phyloP scores from a whole-genome alignment of 2,888 invertebrate genomes.

The Brachyptera risi region DNA sequence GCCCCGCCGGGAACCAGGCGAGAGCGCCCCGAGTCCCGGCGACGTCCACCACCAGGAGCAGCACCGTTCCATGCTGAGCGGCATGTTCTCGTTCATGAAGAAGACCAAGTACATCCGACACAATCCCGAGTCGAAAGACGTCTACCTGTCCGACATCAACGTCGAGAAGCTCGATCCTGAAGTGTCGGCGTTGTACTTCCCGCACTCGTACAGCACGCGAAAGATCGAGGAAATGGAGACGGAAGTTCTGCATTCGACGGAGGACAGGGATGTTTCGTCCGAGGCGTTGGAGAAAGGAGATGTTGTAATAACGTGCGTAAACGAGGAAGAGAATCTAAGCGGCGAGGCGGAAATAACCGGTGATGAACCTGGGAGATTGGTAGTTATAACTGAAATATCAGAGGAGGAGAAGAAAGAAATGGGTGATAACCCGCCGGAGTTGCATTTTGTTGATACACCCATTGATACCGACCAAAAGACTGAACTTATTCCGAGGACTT shows the following conservation, averaged over 20 bases:
- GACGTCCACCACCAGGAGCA: constrained; percentile 40
- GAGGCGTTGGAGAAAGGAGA: neutral
- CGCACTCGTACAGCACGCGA: constrained; percentile 52
- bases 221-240: neutral
- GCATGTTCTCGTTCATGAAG: constrained; percentile 92
- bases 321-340: constrained; percentile 29
- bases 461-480: too few species aligned
- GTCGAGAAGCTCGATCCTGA: constrained; percentile 90
- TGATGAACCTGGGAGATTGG: too few species aligned
- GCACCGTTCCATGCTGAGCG: constrained; percentile 73
- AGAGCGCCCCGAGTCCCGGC: neutral
- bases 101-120: constrained; percentile 60
- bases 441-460: too few species aligned
- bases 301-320: too few species aligned
- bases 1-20: too few species aligned
- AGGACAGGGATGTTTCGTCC: too few species aligned
- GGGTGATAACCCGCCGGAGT: too few species aligned
- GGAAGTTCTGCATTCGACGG: neutral
- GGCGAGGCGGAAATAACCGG: too few species aligned
- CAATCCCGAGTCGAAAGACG: constrained; percentile 67
- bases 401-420: too few species aligned
- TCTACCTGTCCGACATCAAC: constrained; percentile 89
- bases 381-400: too few species aligned
- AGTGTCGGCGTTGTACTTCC: constrained; percentile 81
- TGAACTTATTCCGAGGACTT: too few species aligned